phyloP scores from a whole-genome alignment of 2,888 invertebrate species.

The Drosophila fungiperda region DNA sequence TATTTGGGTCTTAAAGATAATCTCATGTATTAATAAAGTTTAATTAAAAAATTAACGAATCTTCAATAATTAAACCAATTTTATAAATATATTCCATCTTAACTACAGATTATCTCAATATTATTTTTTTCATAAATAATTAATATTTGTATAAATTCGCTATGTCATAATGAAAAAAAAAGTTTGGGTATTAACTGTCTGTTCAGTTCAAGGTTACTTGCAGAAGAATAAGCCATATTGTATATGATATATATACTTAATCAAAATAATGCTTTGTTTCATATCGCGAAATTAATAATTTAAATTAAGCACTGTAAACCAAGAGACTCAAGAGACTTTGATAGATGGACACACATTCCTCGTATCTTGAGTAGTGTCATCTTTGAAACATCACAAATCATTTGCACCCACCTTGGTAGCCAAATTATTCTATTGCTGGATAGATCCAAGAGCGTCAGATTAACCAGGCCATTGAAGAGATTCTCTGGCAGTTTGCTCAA shows the following conservation, averaged over 20 bases:
- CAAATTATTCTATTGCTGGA: conserved; percentile 87
- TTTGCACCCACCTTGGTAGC: conserved; percentile 86
- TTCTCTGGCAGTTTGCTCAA: conserved; percentile 41
- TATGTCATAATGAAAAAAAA: not conserved
- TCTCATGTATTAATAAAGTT: not conserved
- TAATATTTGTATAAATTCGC: not conserved
- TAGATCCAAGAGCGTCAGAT: conserved; percentile 87
- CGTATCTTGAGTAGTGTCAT: conserved; percentile 1
- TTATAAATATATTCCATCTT: not conserved
- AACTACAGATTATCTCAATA: not conserved
- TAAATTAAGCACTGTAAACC: conserved; percentile 9
- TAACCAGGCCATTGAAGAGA: conserved; percentile 84
- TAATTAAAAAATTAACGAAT: not conserved
- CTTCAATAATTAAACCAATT: not conserved
- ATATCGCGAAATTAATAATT: conserved; percentile 4
- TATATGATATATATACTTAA: not conserved
- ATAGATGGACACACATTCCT: not conserved
- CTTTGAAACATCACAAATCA: conserved; percentile 36
- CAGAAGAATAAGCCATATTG: not conserved
- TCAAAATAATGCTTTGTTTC: not conserved
- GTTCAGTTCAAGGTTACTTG: not conserved
- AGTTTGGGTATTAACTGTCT: not conserved
- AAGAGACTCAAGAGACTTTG: not conserved
- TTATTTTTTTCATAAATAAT: not conserved
- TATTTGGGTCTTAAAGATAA: not conserved